Base-by-base conservation (phyloP, 1,140 invertebrate species). In the Drosophila parvula region DNA sequence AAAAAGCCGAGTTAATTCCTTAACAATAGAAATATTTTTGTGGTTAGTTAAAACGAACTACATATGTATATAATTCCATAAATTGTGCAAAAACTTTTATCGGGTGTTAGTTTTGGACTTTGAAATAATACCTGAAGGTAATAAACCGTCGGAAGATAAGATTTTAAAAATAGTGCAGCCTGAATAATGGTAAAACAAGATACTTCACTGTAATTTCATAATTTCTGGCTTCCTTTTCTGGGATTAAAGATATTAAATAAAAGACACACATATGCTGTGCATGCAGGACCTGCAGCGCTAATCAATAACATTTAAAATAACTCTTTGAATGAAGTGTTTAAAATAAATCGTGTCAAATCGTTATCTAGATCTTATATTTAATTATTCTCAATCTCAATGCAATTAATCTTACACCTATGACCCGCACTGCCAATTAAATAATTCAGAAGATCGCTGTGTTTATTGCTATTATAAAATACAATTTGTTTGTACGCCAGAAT, bases 391-490 rank as follows among this genome's bases (percentile, higher is more conserved):
- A 55, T 27, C 32, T 40, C 34, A 40, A n/a, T 11, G 22, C n/a
- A n/a, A n/a, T n/a, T n/a, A n/a, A n/a, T n/a, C 61, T 38, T 69
- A 69, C 32, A 22, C 5, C 60, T 67, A 53, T 36, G 62, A 48
- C 38, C 18, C 51, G 38, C 47, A 65, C 61, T 67, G 62, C 62
- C 38, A 69, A 69, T 69, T 69, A 38, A 53, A 53, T 22, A 44
- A 36, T 53, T 36, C 38, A 22, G 62, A 36, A 53, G 14, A 18
- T 67, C 12, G 61, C 62, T 16, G 5, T 38, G 32, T 69, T 69
- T 69, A 69, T 69, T 69, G 65, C 45, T 67, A 44, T 44, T 18
- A 30, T 41, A 50, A 30, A 68, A 68, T 65, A 65, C 38, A 68
- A 68, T 68, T 55, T 43, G 30, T 65, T 65, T 67, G 62, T 69